A percentile compares a stretch with the other conserved stretches of the same genome.
These are phyloP conservation scores for Bucorvus abyssinicus DNA, from an alignment of 2,797 vertebrate species.

Conservation along the genomic window DNA sequence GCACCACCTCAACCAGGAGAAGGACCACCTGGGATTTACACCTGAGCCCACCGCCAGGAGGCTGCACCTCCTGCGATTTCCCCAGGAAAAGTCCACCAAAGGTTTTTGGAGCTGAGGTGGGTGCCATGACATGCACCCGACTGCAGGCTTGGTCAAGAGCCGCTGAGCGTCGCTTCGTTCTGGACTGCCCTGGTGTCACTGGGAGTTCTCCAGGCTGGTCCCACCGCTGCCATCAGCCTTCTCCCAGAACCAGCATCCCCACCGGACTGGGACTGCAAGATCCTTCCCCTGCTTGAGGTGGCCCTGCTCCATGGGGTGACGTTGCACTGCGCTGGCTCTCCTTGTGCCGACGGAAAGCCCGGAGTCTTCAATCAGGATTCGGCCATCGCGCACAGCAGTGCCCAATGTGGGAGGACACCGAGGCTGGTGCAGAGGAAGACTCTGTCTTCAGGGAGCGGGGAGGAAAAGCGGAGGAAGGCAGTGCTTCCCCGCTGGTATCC, in stretches of 20 bases:
- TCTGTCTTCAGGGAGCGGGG: not conserved
- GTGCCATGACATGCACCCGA: not conserved
- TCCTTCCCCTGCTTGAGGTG: not conserved
- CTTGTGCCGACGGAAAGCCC: not conserved
- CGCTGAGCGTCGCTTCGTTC: not conserved
- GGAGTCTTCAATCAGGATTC: not conserved
- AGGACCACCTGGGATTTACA: not conserved
- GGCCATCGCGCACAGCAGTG: fast-evolving
- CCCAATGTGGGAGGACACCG: fast-evolving
- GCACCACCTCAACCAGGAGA: not conserved
- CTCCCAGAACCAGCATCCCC: not conserved
- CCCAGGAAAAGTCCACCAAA: not conserved
- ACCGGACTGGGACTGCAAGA: fast-evolving
- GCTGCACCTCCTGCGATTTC: not conserved
- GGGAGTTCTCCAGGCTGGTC: not conserved
- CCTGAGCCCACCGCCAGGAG: not conserved
- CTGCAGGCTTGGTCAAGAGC: not conserved
- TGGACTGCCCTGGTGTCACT: not conserved
- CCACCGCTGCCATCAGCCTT: not conserved
- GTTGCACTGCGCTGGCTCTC: fast-evolving
- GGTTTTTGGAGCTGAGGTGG: not conserved
- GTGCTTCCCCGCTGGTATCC: not conserved
- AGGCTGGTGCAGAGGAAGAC: not conserved
- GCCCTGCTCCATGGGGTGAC: fast-evolving
- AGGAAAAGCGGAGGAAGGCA: not conserved